Conservation (phyloP, 2,113 vertebrate species). For the Sturnus vulgaris region DNA sequence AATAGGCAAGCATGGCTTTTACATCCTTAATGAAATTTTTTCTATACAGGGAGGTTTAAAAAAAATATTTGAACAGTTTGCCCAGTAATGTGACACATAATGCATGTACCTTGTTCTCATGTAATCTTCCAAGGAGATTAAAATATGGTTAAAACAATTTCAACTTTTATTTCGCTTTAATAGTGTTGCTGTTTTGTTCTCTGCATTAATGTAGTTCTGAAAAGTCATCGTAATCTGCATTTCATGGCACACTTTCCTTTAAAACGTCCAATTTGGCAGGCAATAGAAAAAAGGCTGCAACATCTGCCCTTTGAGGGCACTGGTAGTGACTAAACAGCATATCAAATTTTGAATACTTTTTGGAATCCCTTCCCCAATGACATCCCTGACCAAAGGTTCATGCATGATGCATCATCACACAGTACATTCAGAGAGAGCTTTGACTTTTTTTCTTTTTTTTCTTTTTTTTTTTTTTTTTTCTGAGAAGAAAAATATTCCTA, state of each 20-base stretch:
- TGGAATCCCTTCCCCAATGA: slow-evolving; percentile 78
- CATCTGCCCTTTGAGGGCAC: slow-evolving; percentile 74
- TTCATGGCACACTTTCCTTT: slow-evolving; percentile 77
- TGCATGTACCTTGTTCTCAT: slow-evolving; percentile 86
- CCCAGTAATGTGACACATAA: slow-evolving; percentile 87
- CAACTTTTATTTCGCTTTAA: slow-evolving; percentile 64
- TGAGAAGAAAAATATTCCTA: slow-evolving; percentile 74
- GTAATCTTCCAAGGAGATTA: slow-evolving; percentile 72
- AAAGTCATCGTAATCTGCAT: slow-evolving; percentile 63
- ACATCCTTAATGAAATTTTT: slow-evolving; percentile 87
- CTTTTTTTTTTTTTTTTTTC: background rate
- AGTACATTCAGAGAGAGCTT: slow-evolving; percentile 86
- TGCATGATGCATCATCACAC: slow-evolving; percentile 85
- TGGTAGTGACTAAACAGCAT: slow-evolving; percentile 75
- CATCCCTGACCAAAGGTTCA: slow-evolving; percentile 82
- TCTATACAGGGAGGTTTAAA: slow-evolving; percentile 87
- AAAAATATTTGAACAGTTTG: slow-evolving; percentile 84
- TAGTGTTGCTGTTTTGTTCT: slow-evolving; percentile 76
- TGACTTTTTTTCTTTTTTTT: slow-evolving; percentile 1
- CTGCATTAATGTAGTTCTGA: slow-evolving; percentile 67
- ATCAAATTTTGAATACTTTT: slow-evolving; percentile 80
- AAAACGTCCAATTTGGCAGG: slow-evolving; percentile 77
- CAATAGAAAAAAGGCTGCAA: slow-evolving; percentile 76
- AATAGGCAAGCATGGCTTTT: slow-evolving; percentile 95
- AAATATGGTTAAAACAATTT: slow-evolving; percentile 72